phyloP scores from a whole-genome alignment of 2,888 invertebrate species.

The Cordylochernes scorpioides region DNA sequence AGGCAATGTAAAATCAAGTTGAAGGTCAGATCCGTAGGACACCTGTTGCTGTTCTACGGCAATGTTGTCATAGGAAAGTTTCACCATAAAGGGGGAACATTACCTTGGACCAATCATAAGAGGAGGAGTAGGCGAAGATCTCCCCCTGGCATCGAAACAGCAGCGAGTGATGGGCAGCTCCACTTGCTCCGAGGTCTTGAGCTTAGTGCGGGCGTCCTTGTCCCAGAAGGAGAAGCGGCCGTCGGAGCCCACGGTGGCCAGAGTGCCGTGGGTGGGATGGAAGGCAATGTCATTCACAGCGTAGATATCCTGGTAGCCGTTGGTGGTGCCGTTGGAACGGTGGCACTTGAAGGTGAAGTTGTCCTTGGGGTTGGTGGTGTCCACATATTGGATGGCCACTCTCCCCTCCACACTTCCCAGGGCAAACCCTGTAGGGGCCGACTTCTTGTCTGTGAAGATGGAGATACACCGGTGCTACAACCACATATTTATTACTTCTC shows the following conservation, averaged over 20 bases:
- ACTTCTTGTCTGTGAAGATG: conserved; percentile 81
- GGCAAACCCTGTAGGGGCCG: conserved; percentile 64
- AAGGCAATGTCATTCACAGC: conserved; percentile 75
- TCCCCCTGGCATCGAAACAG: conserved; percentile 86
- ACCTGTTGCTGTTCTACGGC: no score
- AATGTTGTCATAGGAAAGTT: no score
- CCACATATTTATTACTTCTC: no score
- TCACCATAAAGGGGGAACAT: conserved; percentile 5
- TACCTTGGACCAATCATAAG: conserved; percentile 97
- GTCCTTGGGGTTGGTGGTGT: conserved; percentile 76
- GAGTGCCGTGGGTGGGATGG: conserved; percentile 83
- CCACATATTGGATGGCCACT: conserved; percentile 92
- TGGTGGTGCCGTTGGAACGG: conserved; percentile 53
- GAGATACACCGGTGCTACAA: conserved; percentile 86
- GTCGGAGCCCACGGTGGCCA: conserved; percentile 91
- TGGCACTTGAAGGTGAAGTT: conserved; percentile 99
- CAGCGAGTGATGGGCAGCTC: conserved; percentile 78
- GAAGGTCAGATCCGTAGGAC: no score
- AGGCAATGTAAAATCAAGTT: no score
- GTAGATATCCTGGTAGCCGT: conserved; percentile 45
- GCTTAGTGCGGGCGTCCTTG: conserved; percentile 89
- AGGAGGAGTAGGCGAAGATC: conserved; percentile 87
- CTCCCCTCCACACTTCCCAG: conserved; percentile 87
- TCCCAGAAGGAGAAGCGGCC: conserved; percentile 97
- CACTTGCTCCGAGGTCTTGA: conserved; percentile 81